Evolutionary conservation across 2,888 invertebrate genomes (phyloP), one percentile per base, ranked within the genome.

Genomic region (Caenorhabditis panamensis): DNA sequence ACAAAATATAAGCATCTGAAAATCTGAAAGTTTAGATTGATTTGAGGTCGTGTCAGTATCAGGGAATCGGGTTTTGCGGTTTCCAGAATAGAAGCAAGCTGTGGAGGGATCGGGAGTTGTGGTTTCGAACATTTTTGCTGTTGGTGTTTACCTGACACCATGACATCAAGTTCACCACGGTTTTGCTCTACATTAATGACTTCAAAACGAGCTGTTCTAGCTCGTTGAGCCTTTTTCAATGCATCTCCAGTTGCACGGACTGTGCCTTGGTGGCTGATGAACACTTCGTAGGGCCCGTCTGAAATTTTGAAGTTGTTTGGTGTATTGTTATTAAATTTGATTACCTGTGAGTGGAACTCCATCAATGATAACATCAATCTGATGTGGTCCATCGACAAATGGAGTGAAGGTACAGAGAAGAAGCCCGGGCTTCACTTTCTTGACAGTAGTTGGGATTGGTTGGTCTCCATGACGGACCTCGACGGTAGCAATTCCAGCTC

Each of bases 361-460:
- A 91, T 96, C 96, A 92, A 95, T 96, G 86, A 94, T 94, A 63
- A 97, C 93, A 79, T 95, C 94, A 73, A 97, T 93, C 87, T 95
- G 94, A 91, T 97, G 96, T 1, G 96, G 95, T 24, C 96, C 95
- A 1, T 95, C 95, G 47, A 95, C 93, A 0, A 94, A 94, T 0
- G 97, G 97, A 91, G 95, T 95, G 92, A 96, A 90, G 1, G 85
- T 68, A 69, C 89, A 88, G 18, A 87, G 83, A 54, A 89, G 82
- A 6, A 89, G 81, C 8, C 90, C 90, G n/a, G 87, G 85, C 64
- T 88, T 90, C 18, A 89, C 79, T 69, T 86, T 84, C 71, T 88
- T 88, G 59, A 89, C 85, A 20, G 83, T 72, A 49, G 67, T 63
- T 1, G 84, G 80, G n/a, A 89, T 71, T 26, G 82, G 49, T 41